Base-by-base conservation (phyloP, 2,888 invertebrate genomes). In the Brenthis daphne region DNA sequence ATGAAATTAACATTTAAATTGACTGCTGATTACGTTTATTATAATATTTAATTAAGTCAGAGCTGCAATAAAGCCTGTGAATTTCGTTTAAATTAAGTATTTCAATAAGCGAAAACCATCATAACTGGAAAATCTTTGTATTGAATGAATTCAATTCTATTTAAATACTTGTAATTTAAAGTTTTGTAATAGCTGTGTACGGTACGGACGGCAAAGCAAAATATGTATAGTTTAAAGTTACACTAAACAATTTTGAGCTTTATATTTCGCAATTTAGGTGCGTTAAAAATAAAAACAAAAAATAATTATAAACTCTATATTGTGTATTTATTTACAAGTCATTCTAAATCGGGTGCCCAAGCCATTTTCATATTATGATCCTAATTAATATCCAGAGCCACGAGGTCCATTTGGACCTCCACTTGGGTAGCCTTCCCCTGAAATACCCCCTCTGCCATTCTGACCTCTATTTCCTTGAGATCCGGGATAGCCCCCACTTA, bases 331-430 rank as follows among this genome's bases (percentile, higher is more conserved):
- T 71, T 71, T 68, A 68, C 65, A 63, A 58, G 57, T 29, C 54
- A 57, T 68, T 61, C 13, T 50, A 50, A 60, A 57, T 43, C 12
- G 56, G 13, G 33, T 51, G 6, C 43, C 14, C 13, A 16, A 55
- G 20, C 51, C 12, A 57, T 64, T 57, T 51, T 6, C n/a, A 29
- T 58, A 13, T 47, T 11, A 4, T 56, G 14, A 33, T 20, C 47
- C 20, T n/a, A 64, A 55, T 85, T 74, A 92, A 75, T 87, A 92
- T 65, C 92, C 92, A 3, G 91, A 87, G n/a, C 92, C 92, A 65
- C 88, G 80, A 1, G 81, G 86, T 1, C 92, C 92, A 64, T 77
- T 82, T 0, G 92, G 92, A 12, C 87, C 88, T 55, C 92, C 91
- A 37, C 87, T 88, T 1, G 91, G 88, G 68, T 91, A 91, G 0